Base-by-base conservation (phyloP, 2,797 vertebrate genomes). In the Pithecia hirsuta region DNA sequence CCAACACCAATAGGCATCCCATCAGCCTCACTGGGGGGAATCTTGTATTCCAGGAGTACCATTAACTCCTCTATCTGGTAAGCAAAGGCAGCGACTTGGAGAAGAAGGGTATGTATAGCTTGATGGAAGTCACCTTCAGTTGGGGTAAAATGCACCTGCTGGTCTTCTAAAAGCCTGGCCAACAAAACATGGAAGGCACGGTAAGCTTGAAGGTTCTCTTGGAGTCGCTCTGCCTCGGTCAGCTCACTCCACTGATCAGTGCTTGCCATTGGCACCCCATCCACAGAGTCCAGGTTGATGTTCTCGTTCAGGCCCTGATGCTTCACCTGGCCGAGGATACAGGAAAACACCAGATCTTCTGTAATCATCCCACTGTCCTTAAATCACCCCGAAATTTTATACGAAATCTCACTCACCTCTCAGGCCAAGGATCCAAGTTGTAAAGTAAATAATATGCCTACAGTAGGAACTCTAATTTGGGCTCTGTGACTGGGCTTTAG, bases 41-140 rank as follows among this genome's bases (percentile, higher is more conserved):
- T 81, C 0, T 79, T 96, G 91, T 98, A 98, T 76, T 98, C 98
- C 97, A 99, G 95, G 41, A 39, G 96, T 3, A 7, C 82, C 98
- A 99, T 98, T 87, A 99, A 83, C 97, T 99, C 98, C 92, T 99
- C 98, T 0, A 99, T 97, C 96, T 99, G 98, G 89, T 98, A 98
- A 96, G 97, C 9, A 0, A 99, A 98, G 94, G 98, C 98, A 0
- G 98, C 97, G 52, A 99, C 98, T 55, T 99, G 99, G 12, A 99
- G 98, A 28, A 98, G 97, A 14, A 99, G 59, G 0, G 98, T 95
- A 0, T 97, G 98, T 79, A 99, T 98, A 0, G 98, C 98, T 44
- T 72, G 97, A 80, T 98, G 98, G 96, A 99, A 98, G 59, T 97
- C 95, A 0, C 80, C 30, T 1, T 98, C 98, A 0, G 94, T 30